These are phyloP conservation scores for Axea sp. DNA, from an alignment of 2,888 invertebrate species.

Conservation along the genomic window DNA sequence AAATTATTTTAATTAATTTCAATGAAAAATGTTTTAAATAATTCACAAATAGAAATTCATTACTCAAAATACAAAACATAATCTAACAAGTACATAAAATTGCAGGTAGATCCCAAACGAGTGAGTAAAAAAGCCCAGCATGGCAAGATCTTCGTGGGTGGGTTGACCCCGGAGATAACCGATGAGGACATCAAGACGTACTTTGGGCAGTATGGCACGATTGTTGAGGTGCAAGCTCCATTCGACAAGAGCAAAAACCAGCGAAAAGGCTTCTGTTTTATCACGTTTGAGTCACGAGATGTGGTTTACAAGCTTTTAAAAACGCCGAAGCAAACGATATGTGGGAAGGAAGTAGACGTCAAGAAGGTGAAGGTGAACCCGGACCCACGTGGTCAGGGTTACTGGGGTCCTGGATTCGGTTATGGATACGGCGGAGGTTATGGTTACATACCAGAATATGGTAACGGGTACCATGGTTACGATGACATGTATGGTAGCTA, in stretches of 20 bases:
- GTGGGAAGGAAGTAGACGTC: constrained; percentile 82
- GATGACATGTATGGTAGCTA: constrained; percentile 79
- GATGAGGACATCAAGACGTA: constrained; percentile 83
- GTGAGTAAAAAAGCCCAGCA: constrained; percentile 83
- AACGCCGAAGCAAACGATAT: constrained; percentile 82
- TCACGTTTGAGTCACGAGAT: constrained; percentile 84
- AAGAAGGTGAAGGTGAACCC: constrained; percentile 82
- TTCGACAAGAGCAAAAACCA: constrained; percentile 84
- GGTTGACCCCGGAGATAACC: constrained; percentile 82
- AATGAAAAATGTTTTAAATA: too few relatives aligned
- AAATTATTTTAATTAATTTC: too few relatives aligned
- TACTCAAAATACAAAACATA: too few relatives aligned
- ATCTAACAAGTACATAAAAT: too few relatives aligned
- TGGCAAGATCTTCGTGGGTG: constrained; percentile 85
- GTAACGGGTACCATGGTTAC: constrained; percentile 77
- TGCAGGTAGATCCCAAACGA: constrained; percentile 83
- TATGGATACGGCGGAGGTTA: constrained; percentile 74
- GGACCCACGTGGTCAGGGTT: constrained; percentile 77
- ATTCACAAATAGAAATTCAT: too few relatives aligned
- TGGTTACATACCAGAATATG: constrained; percentile 77
- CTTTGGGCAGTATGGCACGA: constrained; percentile 83
- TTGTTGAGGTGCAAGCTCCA: constrained; percentile 84
- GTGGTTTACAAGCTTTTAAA: constrained; percentile 82
- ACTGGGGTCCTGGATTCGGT: constrained; percentile 76
- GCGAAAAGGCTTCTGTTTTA: constrained; percentile 84